phyloP scores from a whole-genome alignment of 2,888 invertebrate species.

The Trachelus tabidus region DNA sequence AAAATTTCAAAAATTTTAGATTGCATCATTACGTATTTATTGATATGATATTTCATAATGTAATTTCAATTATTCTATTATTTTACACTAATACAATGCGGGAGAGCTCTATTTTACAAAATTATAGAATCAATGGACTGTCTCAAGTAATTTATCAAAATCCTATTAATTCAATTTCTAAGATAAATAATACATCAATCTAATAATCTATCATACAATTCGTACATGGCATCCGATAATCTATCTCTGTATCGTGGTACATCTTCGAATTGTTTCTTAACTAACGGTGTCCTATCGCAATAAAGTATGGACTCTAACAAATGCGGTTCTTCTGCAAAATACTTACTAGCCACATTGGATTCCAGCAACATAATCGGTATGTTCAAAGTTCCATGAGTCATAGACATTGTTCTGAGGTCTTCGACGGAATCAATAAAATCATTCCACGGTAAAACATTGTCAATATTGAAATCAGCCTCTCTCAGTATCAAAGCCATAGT shows the following conservation, averaged over 20 bases:
- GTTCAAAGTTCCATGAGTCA: conserved; percentile 46
- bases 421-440: conserved; percentile 43
- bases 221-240: conserved; percentile 45
- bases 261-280: conserved; percentile 38
- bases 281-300: conserved; percentile 45
- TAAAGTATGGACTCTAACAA: conserved; percentile 42
- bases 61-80: background rate
- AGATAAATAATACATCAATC: background rate
- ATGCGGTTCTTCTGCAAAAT: conserved; percentile 40
- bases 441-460: conserved; percentile 39
- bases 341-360: conserved; percentile 40
- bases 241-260: conserved; percentile 41
- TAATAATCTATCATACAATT: conserved; percentile 35
- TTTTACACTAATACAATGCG: background rate
- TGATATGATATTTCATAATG: background rate
- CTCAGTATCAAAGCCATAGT: conserved; percentile 31
- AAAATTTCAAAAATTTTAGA: background rate
- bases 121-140: too few relatives aligned
- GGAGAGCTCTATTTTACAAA: too few relatives aligned
- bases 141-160: background rate
- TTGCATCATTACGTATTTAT: background rate
- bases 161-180: background rate
- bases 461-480: conserved; percentile 33
- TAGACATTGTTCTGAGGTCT: conserved; percentile 41
- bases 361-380: conserved; percentile 50